Conservation (phyloP, 2,113 vertebrate species). For the Hippocampus comes region DNA sequence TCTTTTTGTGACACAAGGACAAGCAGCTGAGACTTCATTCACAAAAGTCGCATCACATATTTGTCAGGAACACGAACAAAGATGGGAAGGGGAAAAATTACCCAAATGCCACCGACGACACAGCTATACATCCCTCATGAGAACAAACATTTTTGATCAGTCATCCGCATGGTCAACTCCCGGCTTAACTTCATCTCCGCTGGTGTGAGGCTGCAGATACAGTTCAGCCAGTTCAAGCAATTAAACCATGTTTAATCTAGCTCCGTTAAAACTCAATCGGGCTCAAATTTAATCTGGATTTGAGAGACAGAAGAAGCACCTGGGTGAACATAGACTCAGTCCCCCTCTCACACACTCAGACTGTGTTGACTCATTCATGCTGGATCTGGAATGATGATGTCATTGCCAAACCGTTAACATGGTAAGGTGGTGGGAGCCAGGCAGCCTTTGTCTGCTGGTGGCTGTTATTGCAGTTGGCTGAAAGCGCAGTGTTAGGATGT, state of each 20-base stretch:
- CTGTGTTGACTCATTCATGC: slow-evolving; percentile 11
- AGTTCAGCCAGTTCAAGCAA: not conserved
- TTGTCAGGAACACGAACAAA: not conserved
- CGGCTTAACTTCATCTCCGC: not conserved
- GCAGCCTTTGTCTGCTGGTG: slow-evolving; percentile 42
- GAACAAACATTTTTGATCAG: not conserved
- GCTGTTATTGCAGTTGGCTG: slow-evolving; percentile 57
- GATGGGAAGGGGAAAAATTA: not conserved
- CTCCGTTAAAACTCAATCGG: not conserved
- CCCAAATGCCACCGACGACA: not conserved
- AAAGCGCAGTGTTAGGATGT: slow-evolving; percentile 13
- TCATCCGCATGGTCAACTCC: not conserved
- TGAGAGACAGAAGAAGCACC: not conserved
- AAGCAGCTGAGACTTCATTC: not conserved
- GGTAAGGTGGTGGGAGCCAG: slow-evolving; percentile 16
- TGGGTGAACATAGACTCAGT: not conserved
- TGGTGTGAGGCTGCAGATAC: not conserved
- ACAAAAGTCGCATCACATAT: not conserved
- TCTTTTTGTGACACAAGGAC: not conserved
- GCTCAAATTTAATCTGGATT: not conserved
- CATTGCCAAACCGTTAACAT: slow-evolving; percentile 29
- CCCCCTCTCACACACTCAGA: slow-evolving; percentile 1
- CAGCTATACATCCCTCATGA: not conserved
- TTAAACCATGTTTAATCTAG: not conserved
- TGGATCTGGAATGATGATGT: slow-evolving; percentile 32